phyloP scores from a whole-genome alignment of 2,888 invertebrate species.

The Dugesia japonica region DNA sequence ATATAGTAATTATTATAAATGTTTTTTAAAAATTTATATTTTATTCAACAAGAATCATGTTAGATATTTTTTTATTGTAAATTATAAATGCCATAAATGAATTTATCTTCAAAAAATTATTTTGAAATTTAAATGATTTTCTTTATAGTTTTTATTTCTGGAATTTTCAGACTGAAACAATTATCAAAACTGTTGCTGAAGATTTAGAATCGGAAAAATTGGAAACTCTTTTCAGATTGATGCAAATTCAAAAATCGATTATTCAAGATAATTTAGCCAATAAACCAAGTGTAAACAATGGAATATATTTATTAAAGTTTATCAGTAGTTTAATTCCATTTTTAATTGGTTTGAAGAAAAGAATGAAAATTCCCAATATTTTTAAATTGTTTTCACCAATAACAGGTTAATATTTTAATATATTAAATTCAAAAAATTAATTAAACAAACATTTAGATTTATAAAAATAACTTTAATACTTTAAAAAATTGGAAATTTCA shows the following conservation, averaged over 20 bases:
- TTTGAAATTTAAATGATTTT: too few species aligned
- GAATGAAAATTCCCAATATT: slow-evolving; percentile 46
- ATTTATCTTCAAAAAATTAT: too few species aligned
- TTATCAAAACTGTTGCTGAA: not conserved
- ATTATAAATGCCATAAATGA: too few species aligned
- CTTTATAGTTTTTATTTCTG: too few species aligned
- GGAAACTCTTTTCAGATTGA: slow-evolving; percentile 43
- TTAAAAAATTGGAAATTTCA: too few species aligned
- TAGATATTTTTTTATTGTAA: too few species aligned
- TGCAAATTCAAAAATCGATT: slow-evolving; percentile 44
- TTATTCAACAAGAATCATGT: too few species aligned
- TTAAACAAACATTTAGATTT: too few species aligned
- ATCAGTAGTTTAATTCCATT: slow-evolving; percentile 45
- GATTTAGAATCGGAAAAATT: not conserved
- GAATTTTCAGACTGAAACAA: not conserved
- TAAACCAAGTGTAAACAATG: slow-evolving; percentile 40
- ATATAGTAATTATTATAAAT: too few species aligned
- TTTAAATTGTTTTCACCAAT: slow-evolving; percentile 40
- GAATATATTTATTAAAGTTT: slow-evolving; percentile 43
- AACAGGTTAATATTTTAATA: slow-evolving; percentile 38
- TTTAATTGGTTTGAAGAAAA: slow-evolving; percentile 44
- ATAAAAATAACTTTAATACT: too few species aligned
- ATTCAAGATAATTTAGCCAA: slow-evolving; percentile 41
- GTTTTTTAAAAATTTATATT: too few species aligned
- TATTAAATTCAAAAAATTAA: not conserved